A percentile compares a stretch with the other conserved stretches of the same genome.
Conservation (phyloP, 2,888 invertebrate genomes). For the Trachelus iudaicus region DNA sequence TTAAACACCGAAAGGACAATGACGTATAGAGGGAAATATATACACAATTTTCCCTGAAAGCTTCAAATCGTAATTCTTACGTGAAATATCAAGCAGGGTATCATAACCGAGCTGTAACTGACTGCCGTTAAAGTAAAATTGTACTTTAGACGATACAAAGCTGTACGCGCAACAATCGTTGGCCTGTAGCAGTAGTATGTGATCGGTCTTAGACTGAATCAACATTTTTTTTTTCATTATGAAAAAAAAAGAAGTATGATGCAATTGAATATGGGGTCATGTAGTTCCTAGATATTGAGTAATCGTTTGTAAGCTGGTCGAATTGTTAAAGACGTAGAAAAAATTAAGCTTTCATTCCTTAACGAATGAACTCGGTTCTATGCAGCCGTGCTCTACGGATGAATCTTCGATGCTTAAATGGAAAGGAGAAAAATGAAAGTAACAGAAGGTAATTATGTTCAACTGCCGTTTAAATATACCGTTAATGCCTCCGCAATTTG, state of each 20-base stretch:
- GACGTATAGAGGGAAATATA: slow-evolving; percentile 7
- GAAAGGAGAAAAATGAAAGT: neutral
- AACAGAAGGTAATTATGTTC: neutral
- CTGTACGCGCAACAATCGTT: neutral
- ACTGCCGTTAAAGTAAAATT: neutral
- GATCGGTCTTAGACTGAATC: neutral
- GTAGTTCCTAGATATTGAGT: neutral
- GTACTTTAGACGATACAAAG: neutral
- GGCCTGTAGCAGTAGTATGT: neutral
- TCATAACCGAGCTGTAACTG: neutral
- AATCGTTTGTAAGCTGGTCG: neutral
- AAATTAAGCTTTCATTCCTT: neutral
- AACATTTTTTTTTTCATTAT: neutral
- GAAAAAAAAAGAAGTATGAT: neutral
- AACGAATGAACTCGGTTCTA: neutral
- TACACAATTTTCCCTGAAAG: neutral
- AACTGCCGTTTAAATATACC: neutral
- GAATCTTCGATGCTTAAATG: neutral
- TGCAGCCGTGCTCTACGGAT: neutral
- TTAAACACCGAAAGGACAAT: slow-evolving; percentile 68
- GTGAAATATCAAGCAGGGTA: neutral
- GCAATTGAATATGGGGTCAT: neutral
- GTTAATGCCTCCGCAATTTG: neutral
- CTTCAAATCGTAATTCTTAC: neutral
- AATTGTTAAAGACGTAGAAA: neutral